Evolutionary conservation across 2,797 vertebrate genomes (phyloP).

Genomic region (Brotula barbata): DNA sequence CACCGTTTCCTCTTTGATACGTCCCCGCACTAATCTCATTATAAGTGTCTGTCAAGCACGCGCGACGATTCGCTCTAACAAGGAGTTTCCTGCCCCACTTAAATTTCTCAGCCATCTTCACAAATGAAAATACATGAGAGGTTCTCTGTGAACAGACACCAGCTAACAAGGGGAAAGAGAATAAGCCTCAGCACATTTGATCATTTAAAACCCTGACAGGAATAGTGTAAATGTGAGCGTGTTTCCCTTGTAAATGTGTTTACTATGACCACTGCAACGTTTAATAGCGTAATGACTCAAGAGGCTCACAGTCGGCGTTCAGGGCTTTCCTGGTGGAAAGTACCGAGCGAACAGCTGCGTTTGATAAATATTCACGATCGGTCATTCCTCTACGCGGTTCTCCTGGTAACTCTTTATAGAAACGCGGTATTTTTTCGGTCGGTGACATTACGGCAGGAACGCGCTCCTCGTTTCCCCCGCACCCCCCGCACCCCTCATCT

Average conservation of each 20-base stretch:
- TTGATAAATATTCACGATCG: conserved; percentile 57
- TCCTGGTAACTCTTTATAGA: conserved; percentile 22
- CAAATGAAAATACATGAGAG: conserved; percentile 77
- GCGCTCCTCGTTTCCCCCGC: conserved; percentile 22
- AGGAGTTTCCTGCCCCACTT: conserved; percentile 62
- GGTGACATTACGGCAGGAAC: conserved; percentile 19
- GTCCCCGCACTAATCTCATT: conserved; percentile 75
- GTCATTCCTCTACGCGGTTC: conserved; percentile 41
- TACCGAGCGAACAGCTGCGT: conserved; percentile 56
- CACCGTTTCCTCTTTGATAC: conserved; percentile 70
- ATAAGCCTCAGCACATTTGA: conserved; percentile 65
- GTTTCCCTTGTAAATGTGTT: conserved; percentile 51
- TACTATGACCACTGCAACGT: conserved; percentile 55
- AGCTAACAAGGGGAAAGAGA: conserved; percentile 61
- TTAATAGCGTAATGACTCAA: conserved; percentile 63
- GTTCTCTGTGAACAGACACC: conserved; percentile 51
- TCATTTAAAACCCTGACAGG: conserved; percentile 63
- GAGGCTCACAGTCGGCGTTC: conserved; percentile 36
- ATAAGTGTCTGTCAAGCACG: conserved; percentile 76
- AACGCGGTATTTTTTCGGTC: too few relatives aligned
- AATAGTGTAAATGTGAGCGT: conserved; percentile 61
- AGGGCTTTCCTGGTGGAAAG: conserved; percentile 48
- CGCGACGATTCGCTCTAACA: conserved; percentile 75
- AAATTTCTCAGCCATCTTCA: conserved; percentile 53
- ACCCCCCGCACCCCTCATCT: too few relatives aligned